Evolutionary conservation across 1,140 invertebrate genomes (phyloP).

Genomic region (Drosophila carrolli): DNA sequence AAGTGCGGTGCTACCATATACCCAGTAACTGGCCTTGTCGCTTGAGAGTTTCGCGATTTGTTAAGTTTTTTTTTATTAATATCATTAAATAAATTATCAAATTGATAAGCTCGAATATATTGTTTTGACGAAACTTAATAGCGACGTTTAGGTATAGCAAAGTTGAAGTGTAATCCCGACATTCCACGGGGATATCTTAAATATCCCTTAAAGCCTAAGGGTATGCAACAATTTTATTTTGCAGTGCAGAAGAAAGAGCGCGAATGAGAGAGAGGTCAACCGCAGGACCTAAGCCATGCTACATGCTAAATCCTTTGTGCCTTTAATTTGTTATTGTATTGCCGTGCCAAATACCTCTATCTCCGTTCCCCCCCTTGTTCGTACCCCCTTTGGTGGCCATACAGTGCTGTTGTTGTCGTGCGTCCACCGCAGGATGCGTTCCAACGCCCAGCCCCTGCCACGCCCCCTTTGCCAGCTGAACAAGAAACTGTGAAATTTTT

Average conservation of each 20-base stretch:
- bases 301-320: slow-evolving; percentile 77
- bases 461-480: slow-evolving; percentile 43
- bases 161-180: too few species aligned
- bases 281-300: slow-evolving; percentile 68
- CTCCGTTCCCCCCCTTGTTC: neutral
- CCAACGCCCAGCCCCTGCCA: slow-evolving; percentile 3
- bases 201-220: neutral
- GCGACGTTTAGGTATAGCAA: too few species aligned
- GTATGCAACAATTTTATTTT: neutral
- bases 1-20: too few species aligned
- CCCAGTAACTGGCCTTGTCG: too few species aligned
- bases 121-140: too few species aligned
- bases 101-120: too few species aligned
- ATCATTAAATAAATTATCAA: too few species aligned
- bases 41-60: too few species aligned
- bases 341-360: slow-evolving; percentile 63
- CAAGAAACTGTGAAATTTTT: slow-evolving; percentile 77
- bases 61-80: too few species aligned
- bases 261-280: slow-evolving; percentile 12
- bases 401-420: slow-evolving; percentile 73
- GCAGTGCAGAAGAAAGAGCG: neutral
- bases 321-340: slow-evolving; percentile 82
- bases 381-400: slow-evolving; percentile 21
- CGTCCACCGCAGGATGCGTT: slow-evolving; percentile 58
- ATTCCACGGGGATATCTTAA: too few species aligned